phyloP scores from a whole-genome alignment of 1,140 invertebrate genomes.

The Monomorium pharaonis region DNA sequence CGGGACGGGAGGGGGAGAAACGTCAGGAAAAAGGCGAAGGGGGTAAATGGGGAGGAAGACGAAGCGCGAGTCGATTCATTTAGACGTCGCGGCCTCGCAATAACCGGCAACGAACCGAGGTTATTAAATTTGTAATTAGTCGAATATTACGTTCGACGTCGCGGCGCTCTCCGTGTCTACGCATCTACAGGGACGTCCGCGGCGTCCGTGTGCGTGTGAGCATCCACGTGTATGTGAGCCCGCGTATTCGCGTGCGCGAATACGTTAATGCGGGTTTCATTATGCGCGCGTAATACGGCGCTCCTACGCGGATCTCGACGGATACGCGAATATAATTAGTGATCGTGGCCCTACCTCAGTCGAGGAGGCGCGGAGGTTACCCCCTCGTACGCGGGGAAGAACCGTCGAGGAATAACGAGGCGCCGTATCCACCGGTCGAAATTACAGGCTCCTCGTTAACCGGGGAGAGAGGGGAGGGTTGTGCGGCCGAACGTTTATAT shows the following conservation, averaged over 20 bases:
- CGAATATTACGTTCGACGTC: conserved; percentile 77
- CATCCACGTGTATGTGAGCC: conserved; percentile 30
- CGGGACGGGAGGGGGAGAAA: not conserved
- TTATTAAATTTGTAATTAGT: conserved; percentile 82
- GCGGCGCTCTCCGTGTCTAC: conserved; percentile 49
- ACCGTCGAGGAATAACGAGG: conserved; percentile 40
- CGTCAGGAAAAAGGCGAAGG: not conserved
- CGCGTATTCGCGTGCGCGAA: conserved; percentile 38
- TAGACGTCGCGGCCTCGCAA: conserved; percentile 70
- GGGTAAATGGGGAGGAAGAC: not conserved
- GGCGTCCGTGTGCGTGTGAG: too few species aligned
- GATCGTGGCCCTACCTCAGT: conserved; percentile 13
- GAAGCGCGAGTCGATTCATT: conserved; percentile 62
- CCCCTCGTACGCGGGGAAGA: not conserved
- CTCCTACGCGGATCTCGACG: conserved; percentile 50
- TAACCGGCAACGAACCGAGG: conserved; percentile 71
- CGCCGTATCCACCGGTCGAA: conserved; percentile 35
- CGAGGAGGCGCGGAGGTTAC: not conserved
- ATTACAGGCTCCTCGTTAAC: conserved; percentile 36
- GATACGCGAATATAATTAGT: conserved; percentile 77
- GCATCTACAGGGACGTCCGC: conserved; percentile 38
- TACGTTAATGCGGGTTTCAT: conserved; percentile 78
- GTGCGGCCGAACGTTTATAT: conserved; percentile 26
- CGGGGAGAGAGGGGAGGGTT: not conserved
- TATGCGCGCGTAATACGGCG: conserved; percentile 66